Conservation (phyloP, 2,888 invertebrate genomes). For the Dorcus parallelipipedus region DNA sequence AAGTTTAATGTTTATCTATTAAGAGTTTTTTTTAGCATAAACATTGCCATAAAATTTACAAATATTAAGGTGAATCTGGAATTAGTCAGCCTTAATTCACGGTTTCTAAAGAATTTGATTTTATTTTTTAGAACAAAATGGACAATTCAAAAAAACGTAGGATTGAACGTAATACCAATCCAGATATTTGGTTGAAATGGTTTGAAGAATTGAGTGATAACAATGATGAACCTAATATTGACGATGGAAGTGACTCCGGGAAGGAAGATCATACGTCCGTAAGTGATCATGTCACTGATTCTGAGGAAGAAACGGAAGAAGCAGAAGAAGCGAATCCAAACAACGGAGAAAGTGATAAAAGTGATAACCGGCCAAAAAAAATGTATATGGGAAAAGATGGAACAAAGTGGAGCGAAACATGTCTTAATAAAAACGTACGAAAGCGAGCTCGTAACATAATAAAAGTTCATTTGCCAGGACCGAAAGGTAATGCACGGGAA, state of each 20-base stretch:
- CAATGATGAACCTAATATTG: not conserved
- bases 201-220: not conserved
- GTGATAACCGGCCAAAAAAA: not conserved
- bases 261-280: not conserved
- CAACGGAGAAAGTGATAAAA: not conserved
- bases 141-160: not conserved
- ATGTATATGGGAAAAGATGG: no score
- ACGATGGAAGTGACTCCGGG: not conserved
- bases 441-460: no score
- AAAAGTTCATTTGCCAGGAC: no score
- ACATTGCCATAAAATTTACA: no score
- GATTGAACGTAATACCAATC: not conserved
- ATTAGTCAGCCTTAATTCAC: no score
- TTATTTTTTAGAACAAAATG: not conserved
- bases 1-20: no score
- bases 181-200: not conserved
- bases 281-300: not conserved
- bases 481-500: no score
- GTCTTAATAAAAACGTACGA: no score
- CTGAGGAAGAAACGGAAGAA: not conserved
- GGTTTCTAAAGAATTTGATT: no score
- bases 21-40: no score
- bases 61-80: no score
- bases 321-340: not conserved
- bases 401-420: no score